Percentiles rank a stretch among this genome's conserved stretches.
phyloP scores from a whole-genome alignment of 2,888 invertebrate species.

The Sympetrum striolatum region DNA sequence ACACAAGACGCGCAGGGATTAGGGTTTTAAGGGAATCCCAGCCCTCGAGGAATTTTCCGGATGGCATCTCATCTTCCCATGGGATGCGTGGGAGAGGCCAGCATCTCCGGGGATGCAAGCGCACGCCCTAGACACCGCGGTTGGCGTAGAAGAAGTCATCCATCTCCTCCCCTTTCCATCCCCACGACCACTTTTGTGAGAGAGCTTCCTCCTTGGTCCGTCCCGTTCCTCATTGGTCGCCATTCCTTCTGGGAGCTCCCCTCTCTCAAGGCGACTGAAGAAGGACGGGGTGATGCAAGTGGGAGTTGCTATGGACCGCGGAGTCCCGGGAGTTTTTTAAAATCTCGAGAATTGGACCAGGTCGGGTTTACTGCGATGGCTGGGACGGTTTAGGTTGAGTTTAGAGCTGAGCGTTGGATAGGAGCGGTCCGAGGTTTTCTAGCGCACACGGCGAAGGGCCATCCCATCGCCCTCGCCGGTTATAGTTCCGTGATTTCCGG shows the following conservation, averaged over 20 bases:
- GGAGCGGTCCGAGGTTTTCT: no score
- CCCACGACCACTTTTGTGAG: background rate
- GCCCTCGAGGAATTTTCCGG: background rate
- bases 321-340: background rate
- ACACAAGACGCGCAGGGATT: background rate
- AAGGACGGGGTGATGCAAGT: background rate
- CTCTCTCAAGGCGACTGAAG: background rate
- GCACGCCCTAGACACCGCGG: background rate
- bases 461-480: no score
- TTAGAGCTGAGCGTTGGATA: no score
- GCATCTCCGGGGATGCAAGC: background rate
- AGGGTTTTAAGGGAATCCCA: background rate
- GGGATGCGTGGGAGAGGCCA: background rate
- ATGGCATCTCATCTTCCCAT: background rate
- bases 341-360: background rate
- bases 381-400: no score
- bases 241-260: background rate
- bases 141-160: background rate
- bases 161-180: background rate
- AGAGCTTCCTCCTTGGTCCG: background rate
- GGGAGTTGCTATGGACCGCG: background rate
- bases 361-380: background rate
- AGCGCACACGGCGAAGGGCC: no score
- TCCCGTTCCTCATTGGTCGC: background rate
- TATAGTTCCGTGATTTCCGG: no score